Base-by-base conservation (phyloP, 1,140 invertebrate genomes). In the Brachionus asplanchnoidis region DNA sequence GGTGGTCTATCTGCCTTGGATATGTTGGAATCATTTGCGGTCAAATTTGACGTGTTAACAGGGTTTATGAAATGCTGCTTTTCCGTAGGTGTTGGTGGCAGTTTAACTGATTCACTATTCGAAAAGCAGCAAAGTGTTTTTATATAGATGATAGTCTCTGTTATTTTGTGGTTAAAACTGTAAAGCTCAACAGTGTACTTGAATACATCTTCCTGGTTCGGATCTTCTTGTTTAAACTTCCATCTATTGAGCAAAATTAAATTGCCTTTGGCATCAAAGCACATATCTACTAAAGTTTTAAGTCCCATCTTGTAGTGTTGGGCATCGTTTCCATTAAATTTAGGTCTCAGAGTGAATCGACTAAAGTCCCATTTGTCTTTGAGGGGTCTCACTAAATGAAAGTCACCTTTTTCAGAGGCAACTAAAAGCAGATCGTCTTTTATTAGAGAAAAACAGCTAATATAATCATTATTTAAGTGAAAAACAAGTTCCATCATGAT, bases 331-430 rank as follows among this genome's bases (percentile, higher is more conserved):
- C 28, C 53, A 42, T 82, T 44, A 28, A 82, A 68, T 68, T 60
- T 60, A 6, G 79, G 65, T 5, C 26, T 82, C 9, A 82, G n/a
- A 6, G 53, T 44, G 20, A 68, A 65, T 20, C 79, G 50, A 23
- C 32, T 44, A 44, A 82, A 82, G 26, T 82, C 65, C 79, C 53
- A 82, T 68, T 82, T 82, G 23, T 60, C 53, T n/a, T 82, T 82
- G 17, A 60, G 32, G 7, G 79, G 65, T 65, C 65, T 42, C 0
- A 82, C 20, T 60, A 82, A 23, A 44, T 82, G 53, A 65, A 82
- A 82, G 23, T 32, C 36, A n/a, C 36, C 79, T 11, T 68, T 60
- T 40, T 82, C 65, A 9, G 79, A 32, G 7, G 23, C 79, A n/a
- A 44, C 53, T n/a, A 82, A 17, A 6, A 82, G 23, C 23, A 82